Conservation (phyloP, 2,888 invertebrate species). For the Drosophila cracens region DNA sequence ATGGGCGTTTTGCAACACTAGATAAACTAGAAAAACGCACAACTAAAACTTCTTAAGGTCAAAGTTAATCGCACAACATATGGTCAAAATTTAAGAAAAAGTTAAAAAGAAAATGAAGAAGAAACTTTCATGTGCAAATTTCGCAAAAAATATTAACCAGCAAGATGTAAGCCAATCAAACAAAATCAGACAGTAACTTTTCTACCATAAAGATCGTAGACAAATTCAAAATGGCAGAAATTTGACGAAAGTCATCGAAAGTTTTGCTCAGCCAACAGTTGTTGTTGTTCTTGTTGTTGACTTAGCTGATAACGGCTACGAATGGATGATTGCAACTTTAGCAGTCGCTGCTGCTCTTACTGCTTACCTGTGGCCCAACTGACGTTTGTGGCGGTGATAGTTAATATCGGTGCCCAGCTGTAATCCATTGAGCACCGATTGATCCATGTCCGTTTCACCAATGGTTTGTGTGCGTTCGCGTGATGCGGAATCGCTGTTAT, state of each 20-base stretch:
- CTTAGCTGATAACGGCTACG: constrained; percentile 27
- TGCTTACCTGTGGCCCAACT: constrained; percentile 84
- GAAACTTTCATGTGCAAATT: not conserved
- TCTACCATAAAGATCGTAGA: not conserved
- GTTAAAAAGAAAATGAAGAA: not conserved
- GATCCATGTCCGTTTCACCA: constrained; percentile 80
- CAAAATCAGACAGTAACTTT: not conserved
- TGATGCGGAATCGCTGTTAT: constrained; percentile 23
- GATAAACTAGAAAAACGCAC: not conserved
- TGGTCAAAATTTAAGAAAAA: not conserved
- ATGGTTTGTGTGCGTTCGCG: constrained; percentile 70
- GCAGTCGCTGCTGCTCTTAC: not conserved
- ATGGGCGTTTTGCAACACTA: not conserved
- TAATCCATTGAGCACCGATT: constrained; percentile 76
- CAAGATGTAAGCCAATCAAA: not conserved
- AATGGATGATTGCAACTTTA: not conserved
- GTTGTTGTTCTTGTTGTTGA: constrained; percentile 4
- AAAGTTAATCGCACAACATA: not conserved
- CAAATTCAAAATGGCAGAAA: not conserved
- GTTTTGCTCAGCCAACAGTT: not conserved
- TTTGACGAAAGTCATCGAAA: constrained; percentile 7
- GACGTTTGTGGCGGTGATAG: constrained; percentile 82
- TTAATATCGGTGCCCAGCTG: constrained; percentile 40
- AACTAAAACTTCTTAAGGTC: not conserved
- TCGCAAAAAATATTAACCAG: not conserved